Evolutionary conservation across 2,888 invertebrate genomes (phyloP).

Genomic region (Laspeyria flexula): DNA sequence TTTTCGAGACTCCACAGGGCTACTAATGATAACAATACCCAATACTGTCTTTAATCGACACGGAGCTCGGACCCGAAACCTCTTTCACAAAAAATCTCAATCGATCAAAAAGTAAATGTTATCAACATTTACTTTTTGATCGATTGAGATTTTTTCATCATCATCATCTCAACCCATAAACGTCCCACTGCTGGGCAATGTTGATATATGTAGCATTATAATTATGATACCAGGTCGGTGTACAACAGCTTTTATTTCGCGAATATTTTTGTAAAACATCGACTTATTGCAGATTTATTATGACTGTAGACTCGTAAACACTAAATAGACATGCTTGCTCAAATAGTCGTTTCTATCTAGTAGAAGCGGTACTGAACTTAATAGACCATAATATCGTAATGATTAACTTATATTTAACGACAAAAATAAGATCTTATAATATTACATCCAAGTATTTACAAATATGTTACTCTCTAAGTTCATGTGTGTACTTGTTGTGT

Average conservation of each 20-base stretch:
- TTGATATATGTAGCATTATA: too few relatives aligned
- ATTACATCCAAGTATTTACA: conserved; percentile 5
- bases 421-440: conserved; percentile 11
- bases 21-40: too few relatives aligned
- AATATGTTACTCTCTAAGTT: neutral
- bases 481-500: too few relatives aligned
- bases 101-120: too few relatives aligned
- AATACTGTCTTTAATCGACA: too few relatives aligned
- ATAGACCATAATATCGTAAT: conserved; percentile 4
- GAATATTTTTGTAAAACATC: conserved; percentile 5
- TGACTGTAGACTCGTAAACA: conserved; percentile 6
- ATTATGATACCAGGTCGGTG: neutral
- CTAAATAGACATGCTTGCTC: conserved; percentile 15
- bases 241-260: neutral
- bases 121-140: too few relatives aligned
- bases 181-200: too few relatives aligned
- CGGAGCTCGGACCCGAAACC: too few relatives aligned
- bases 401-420: conserved; percentile 9
- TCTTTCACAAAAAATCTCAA: too few relatives aligned
- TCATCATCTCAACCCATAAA: too few relatives aligned
- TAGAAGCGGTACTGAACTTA: conserved; percentile 53
- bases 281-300: neutral
- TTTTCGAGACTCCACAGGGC: too few relatives aligned
- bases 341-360: conserved; percentile 49
- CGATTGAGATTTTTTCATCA: too few relatives aligned